These are phyloP conservation scores for Anseranas semipalmata DNA, from an alignment of 2,113 vertebrate genomes.

Conservation along the genomic window DNA sequence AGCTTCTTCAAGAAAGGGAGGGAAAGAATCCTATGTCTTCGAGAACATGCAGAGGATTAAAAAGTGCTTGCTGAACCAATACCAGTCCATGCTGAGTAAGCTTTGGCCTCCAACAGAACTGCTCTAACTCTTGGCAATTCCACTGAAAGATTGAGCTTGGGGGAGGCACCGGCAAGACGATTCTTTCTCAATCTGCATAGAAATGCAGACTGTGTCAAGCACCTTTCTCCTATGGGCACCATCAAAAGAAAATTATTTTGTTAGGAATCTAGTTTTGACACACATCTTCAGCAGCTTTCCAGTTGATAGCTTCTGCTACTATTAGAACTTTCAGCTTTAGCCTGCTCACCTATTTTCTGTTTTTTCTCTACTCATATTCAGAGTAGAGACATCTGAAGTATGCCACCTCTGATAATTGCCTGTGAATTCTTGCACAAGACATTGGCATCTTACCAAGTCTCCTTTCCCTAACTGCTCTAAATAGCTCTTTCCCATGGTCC, in stretches of 20 bases:
- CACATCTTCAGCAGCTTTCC: not conserved
- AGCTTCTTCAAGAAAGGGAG: not conserved
- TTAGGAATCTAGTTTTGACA: not conserved
- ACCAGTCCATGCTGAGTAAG: not conserved
- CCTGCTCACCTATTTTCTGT: not conserved
- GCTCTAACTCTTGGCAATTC: not conserved
- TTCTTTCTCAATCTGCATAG: not conserved
- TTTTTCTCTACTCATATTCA: not conserved
- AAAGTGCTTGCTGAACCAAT: not conserved
- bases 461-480: not conserved
- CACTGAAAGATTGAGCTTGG: not conserved
- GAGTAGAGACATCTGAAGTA: not conserved
- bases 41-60: not conserved
- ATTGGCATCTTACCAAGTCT: not conserved
- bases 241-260: not conserved
- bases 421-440: not conserved
- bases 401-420: not conserved
- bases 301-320: not conserved
- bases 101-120: not conserved
- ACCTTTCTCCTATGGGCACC: not conserved
- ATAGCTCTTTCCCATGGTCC: not conserved
- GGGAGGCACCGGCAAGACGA: not conserved
- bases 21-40: not conserved
- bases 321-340: not conserved
- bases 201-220: not conserved